Evolutionary conservation across 2,888 invertebrate species (phyloP), one percentile per base, ranked within the genome.

Genomic region (Drosophila meridiana): DNA sequence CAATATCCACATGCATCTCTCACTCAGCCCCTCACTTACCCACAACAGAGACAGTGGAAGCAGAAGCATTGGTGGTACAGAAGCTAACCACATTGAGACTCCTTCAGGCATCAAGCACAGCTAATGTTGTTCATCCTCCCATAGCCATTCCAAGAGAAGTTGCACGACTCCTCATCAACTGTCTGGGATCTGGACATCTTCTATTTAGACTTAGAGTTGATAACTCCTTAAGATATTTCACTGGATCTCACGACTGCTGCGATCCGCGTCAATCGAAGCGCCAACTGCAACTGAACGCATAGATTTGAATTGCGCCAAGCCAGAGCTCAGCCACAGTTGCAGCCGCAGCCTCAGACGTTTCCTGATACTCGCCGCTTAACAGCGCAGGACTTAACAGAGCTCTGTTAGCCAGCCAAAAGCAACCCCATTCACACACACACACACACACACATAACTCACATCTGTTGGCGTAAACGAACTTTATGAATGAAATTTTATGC

Each of bases 41-140:
- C 94, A 97, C 96, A 96, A 92, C 97, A 97, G 0, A 97, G 93
- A 95, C 96, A 96, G 93, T 96, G 96, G 5, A 97, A 20, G 20
- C 20, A 20, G 20, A 20, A 20, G 94, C 96, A 96, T 96, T 96
- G 47, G 97, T 89, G 96, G 94, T 45, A 96, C 96, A 96, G 93
- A 96, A 94, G 93, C 96, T 96, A 96, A 38, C 96, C 96, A 90
- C 96, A 97, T 26, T 78, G 72, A n/a, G 76, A 77, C 36, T 69
- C 66, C 43, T 34, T 32, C 61, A 47, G 28, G 75, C 53, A 30
- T 56, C 86, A 80, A 3, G 77, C 76, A 48, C 82, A 89, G 58
- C 88, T 90, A 38, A 91, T 92, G 36, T 91, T 91, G 63, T 91
- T 90, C 62, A 85, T 69, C 9, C 30, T 36, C 13, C 26, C 53